Evolutionary conservation across 2,888 invertebrate species (phyloP).

Genomic region (Lycia hirtaria): DNA sequence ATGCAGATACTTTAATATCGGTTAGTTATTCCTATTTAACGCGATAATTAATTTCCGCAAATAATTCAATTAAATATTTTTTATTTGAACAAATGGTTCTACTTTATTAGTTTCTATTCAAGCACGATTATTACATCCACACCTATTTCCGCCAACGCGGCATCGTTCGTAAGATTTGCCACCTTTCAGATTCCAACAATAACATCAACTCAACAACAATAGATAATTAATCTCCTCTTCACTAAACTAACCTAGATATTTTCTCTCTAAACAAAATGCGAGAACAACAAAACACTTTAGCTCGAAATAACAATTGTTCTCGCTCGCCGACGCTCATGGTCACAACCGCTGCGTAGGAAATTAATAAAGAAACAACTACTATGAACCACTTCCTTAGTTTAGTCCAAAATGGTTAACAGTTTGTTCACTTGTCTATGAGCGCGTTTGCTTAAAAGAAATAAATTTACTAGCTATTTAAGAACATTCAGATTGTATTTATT

Average conservation of each 20-base stretch:
- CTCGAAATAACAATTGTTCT: conserved; percentile 19
- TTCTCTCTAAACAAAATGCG: conserved; percentile 14
- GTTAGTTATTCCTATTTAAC: no score
- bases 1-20: no score
- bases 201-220: conserved; percentile 19
- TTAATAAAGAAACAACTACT: not conserved
- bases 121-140: not conserved
- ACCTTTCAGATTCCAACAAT: conserved; percentile 6
- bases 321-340: not conserved
- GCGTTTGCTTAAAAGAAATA: not conserved
- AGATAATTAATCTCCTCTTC: conserved; percentile 20
- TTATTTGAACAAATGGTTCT: not conserved
- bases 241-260: conserved; percentile 15
- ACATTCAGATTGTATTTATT: no score
- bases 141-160: conserved; percentile 3
- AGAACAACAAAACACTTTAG: conserved; percentile 20
- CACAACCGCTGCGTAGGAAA: not conserved
- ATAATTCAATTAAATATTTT: not conserved
- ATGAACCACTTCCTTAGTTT: no score
- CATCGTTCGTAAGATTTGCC: conserved; percentile 6
- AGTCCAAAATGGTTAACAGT: no score
- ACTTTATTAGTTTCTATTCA: not conserved
- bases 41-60: not conserved
- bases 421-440: not conserved
- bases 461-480: not conserved